A percentile compares a stretch with the other conserved stretches of the same genome.
phyloP scores from a whole-genome alignment of 2,888 invertebrate species.

The Heteromurus nitidus region DNA sequence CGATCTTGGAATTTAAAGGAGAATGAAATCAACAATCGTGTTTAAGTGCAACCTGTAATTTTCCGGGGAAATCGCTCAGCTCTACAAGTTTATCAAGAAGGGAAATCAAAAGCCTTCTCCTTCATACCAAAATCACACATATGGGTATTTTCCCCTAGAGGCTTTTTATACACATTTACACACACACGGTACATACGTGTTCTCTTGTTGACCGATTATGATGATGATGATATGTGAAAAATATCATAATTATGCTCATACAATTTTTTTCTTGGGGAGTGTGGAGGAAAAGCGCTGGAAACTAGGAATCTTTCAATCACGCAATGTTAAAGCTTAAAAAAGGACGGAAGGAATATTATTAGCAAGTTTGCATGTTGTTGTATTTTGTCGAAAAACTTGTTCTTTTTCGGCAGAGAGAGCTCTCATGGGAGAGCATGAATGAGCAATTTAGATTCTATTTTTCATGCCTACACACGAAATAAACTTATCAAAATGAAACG shows the following conservation, averaged over 20 bases:
- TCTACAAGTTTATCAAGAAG: conserved; percentile 57
- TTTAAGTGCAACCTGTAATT: conserved; percentile 61
- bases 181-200: neutral
- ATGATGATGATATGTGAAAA: conserved; percentile 46
- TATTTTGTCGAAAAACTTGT: conserved; percentile 50
- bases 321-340: conserved; percentile 23
- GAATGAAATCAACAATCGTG: conserved; percentile 59
- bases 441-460: conserved; percentile 34
- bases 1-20: conserved; percentile 37
- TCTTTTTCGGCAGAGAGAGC: too few relatives aligned
- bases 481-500: conserved; percentile 28
- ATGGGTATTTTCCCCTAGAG: too few relatives aligned
- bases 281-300: conserved; percentile 25
- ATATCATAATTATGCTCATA: conserved; percentile 46
- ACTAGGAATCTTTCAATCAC: conserved; percentile 45
- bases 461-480: conserved; percentile 5
- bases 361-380: conserved; percentile 45
- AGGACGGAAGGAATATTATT: conserved; percentile 35
- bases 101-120: conserved; percentile 33
- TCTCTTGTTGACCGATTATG: conserved; percentile 39
- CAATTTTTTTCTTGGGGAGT: too few relatives aligned
- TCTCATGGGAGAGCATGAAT: conserved; percentile 32
- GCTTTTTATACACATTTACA: too few relatives aligned
- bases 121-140: too few relatives aligned
- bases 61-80: conserved; percentile 51